Evolutionary conservation across 92 coral and sea anemone genomes (phyloP), one percentile per base, ranked within the genome.

Genomic region (Phenganax subtilis): DNA sequence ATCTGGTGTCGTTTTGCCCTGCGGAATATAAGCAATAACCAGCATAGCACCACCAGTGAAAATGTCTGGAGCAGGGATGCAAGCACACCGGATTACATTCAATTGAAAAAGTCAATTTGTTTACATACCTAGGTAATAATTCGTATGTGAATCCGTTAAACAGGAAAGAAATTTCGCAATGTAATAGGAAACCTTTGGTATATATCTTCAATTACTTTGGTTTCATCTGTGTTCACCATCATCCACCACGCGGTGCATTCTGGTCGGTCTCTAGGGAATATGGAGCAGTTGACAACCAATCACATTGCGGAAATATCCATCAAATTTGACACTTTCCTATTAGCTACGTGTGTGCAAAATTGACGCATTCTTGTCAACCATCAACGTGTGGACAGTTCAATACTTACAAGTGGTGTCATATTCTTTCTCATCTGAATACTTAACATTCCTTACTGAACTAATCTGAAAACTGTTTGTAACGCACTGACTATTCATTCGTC

Each of bases 101-200:
- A 64, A 76, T 53, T 8, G 77, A 53, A 64, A 58, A 27, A 76
- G 70, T 64, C 70, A 76, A 76, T 55, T 76, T 76, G 81, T 76
- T 76, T 76, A 76, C 81, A 54, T 60, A 76, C 81, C 81, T 59
- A 37, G 70, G 53, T 64, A 54, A 76, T 76, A 76, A 27, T 47
- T 76, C 81, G 81, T 27, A 30, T 69, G 53, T 51, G 52, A 30
- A 54, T 69, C 81, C 70, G 81, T 76, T 59, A 76, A 59, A 76
- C 81, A 76, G 81, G 81, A 76, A 76, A 76, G 81, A 76, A 76
- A 76, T 58, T 15, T 59, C 2, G 53, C 52, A 59, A n/a, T 76
- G 81, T 76, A 76, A 76, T 76, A 76, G 67, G 81, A 76, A 60
- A 76, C 81, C 81, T 12, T 44, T 37, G 9, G 7, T 56, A 74